Base-by-base conservation (phyloP, 2,797 vertebrate species). In the Chanos chanos region DNA sequence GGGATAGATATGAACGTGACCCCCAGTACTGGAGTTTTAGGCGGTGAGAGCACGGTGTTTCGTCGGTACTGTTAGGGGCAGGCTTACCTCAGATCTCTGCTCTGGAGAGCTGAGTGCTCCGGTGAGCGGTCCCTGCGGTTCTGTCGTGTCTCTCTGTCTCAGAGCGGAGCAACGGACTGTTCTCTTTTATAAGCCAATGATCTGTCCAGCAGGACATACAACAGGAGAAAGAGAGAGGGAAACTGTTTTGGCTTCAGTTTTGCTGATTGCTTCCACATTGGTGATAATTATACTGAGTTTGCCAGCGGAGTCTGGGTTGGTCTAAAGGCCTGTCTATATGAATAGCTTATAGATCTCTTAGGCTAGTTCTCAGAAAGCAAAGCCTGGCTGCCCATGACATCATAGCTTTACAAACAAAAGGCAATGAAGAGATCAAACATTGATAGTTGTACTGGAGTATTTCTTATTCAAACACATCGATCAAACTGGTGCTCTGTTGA, bases 191-290 rank as follows among this genome's bases (percentile, higher is more conserved):
- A 58, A 82, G 79, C 40, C 55, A 73, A 77, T 74, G 72, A 59
- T 78, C 66, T 33, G 37, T 72, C 68, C 64, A 50, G 52, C 64
- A 61, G 56, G 40, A 40, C 43, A 19, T 43, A 63, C 30, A 62
- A 31, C 27, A 51, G 45, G 64, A 67, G 58, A 65, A 62, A 41
- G 49, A 15, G 12, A 66, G 47, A 25, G 48, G 50, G 45, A 40
- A 30, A 52, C 54, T 36, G 41, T 68, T 81, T 81, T 76, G 67
- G 74, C 62, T n/a, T 65, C 81, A 83, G 64, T 52, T 62, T 79
- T 62, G 63, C 80, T 85, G 86, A 90, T 87, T 87, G 78, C 82
- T 87, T 81, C 80, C 82, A 86, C 73, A 85, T 83, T 86, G 82
- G 77, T 80, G 75, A 54, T 76, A 68, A 72, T 61, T 18, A 41